phyloP scores from a whole-genome alignment of 2,888 invertebrate genomes.

The Clunio marinus region DNA sequence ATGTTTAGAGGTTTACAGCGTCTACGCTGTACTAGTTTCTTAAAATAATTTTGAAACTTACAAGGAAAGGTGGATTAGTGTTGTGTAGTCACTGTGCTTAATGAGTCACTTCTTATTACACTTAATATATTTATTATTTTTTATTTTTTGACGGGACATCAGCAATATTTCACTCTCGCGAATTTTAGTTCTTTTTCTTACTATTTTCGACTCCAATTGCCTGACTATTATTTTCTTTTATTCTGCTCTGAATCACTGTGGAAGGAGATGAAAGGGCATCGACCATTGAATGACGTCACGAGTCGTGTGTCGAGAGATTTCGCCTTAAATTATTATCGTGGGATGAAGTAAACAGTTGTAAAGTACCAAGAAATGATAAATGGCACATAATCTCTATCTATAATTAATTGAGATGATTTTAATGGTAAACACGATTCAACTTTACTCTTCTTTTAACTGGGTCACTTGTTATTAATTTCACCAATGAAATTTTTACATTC shows the following conservation, averaged over 20 bases:
- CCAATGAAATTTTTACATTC: too few species aligned
- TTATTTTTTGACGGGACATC: neutral
- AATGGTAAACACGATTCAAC: too few species aligned
- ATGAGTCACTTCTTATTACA: neutral
- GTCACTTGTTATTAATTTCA: constrained; percentile 2
- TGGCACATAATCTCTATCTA: neutral
- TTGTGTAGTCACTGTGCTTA: neutral
- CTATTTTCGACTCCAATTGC: neutral
- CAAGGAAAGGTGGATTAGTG: neutral
- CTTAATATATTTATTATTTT: neutral
- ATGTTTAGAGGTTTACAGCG: neutral
- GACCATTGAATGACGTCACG: constrained; percentile 7
- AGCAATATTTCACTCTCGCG: neutral
- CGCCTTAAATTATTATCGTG: neutral
- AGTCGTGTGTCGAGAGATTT: neutral
- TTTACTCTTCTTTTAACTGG: neutral
- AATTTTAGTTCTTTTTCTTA: neutral
- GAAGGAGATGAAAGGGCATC: constrained; percentile 17
- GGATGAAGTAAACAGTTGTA: neutral
- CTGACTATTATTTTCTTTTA: neutral
- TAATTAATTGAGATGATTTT: neutral
- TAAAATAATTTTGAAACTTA: neutral
- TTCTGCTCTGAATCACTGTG: constrained; percentile 2
- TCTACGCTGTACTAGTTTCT: neutral
- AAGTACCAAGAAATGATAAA: neutral